Percentiles rank a stretch among this genome's conserved stretches.
phyloP scores from a whole-genome alignment of 2,797 vertebrate genomes.

The Schizopygopsis malacanthus region DNA sequence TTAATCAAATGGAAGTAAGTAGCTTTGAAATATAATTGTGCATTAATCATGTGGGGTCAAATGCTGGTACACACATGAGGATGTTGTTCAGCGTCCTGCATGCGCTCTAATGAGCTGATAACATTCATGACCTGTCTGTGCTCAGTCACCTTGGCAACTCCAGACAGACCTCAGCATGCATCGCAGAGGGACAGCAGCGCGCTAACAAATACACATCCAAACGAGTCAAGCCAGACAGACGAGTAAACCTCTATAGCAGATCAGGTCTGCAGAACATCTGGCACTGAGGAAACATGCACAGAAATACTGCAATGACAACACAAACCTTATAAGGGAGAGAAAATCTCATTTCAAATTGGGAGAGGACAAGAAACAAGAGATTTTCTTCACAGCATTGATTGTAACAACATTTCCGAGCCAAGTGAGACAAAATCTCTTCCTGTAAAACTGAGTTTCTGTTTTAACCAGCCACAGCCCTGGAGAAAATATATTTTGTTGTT shows the following conservation, averaged over 20 bases:
- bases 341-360: neutral
- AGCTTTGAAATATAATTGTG: neutral
- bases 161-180: constrained; percentile 20
- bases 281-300: neutral
- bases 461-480: no score
- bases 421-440: neutral
- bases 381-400: neutral
- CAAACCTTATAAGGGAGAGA: neutral
- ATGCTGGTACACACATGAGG: neutral
- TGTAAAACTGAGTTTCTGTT: neutral
- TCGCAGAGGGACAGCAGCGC: constrained; percentile 18
- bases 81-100: neutral
- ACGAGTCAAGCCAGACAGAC: constrained; percentile 19
- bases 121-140: constrained; percentile 39
- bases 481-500: neutral
- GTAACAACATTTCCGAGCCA: neutral
- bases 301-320: neutral
- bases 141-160: constrained; percentile 46
- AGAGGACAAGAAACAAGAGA: neutral
- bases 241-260: neutral
- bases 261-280: neutral
- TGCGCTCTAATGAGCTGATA: constrained; percentile 40
- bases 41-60: neutral
- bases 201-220: constrained; percentile 25
- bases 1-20: neutral